These are phyloP conservation scores for Lacanobia oleracea DNA, from an alignment of 2,888 invertebrate species.

Conservation along the genomic window DNA sequence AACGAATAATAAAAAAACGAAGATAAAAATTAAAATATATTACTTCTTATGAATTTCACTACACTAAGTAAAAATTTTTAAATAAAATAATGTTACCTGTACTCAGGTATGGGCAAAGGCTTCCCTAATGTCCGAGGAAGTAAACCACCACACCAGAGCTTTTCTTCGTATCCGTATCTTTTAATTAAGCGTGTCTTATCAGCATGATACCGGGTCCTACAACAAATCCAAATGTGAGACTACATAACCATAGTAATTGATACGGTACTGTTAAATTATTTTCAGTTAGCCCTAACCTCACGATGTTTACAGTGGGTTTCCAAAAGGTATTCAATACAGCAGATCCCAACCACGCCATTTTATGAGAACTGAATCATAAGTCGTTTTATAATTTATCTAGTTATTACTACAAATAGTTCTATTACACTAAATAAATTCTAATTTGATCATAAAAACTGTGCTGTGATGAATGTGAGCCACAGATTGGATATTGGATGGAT, in stretches of 20 bases:
- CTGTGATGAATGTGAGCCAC: no score
- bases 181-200: conserved; percentile 92
- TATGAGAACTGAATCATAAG: conserved; percentile 18
- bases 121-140: conserved; percentile 92
- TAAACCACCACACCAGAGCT: conserved; percentile 92
- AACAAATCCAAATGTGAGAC: conserved; percentile 49
- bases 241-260: neutral
- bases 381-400: neutral
- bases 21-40: neutral
- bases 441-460: neutral
- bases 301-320: conserved; percentile 81
- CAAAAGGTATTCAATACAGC: conserved; percentile 80
- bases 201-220: conserved; percentile 91
- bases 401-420: neutral
- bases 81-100: conserved; percentile 81
- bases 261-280: neutral
- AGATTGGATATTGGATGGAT: no score
- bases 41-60: neutral
- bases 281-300: conserved; percentile 79
- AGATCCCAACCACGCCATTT: conserved; percentile 82
- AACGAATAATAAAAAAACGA: no score
- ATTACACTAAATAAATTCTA: neutral
- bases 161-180: conserved; percentile 93
- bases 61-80: neutral
- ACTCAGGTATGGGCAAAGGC: conserved; percentile 92